These are phyloP conservation scores for Pangasius larnaudii DNA, from an alignment of 2,797 vertebrate genomes.

Conservation along the genomic window DNA sequence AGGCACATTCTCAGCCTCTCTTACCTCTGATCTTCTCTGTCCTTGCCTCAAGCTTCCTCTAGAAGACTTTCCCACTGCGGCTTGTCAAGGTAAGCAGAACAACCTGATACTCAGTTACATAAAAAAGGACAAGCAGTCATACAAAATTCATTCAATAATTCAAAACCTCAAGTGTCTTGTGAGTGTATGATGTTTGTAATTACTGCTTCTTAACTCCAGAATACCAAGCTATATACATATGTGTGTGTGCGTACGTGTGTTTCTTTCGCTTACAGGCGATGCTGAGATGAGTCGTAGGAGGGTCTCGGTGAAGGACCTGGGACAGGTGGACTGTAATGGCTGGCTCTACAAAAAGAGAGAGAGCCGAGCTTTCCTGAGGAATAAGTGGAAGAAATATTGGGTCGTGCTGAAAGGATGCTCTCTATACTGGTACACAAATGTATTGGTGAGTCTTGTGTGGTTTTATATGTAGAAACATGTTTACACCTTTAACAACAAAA, in stretches of 20 bases:
- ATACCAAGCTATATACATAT: neutral
- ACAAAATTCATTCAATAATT: neutral
- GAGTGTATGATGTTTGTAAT: neutral
- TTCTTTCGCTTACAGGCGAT: slow-evolving; percentile 62
- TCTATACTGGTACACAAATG: slow-evolving; percentile 85
- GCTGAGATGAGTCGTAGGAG: slow-evolving; percentile 83
- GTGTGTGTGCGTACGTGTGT: neutral
- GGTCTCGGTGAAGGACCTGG: slow-evolving; percentile 87
- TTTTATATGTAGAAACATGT: neutral
- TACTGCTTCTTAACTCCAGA: neutral
- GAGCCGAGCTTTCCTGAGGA: slow-evolving; percentile 82
- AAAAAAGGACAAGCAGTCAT: neutral
- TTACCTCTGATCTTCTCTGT: slow-evolving; percentile 8
- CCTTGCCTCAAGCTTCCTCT: slow-evolving; percentile 40
- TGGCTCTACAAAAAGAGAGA: slow-evolving; percentile 89
- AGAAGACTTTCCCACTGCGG: slow-evolving; percentile 38
- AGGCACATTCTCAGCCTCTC: slow-evolving; percentile 8
- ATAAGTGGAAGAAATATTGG: slow-evolving; percentile 92
- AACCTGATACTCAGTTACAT: neutral
- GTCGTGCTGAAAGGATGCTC: slow-evolving; percentile 85
- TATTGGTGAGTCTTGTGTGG: slow-evolving; percentile 75
- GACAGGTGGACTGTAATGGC: slow-evolving; percentile 81
- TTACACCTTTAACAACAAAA: neutral
- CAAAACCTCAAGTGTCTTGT: neutral
- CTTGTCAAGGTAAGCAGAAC: slow-evolving; percentile 41